These are phyloP conservation scores for Pyxicephalus adspersus DNA, from an alignment of 2,113 vertebrate genomes.

Conservation along the genomic window DNA sequence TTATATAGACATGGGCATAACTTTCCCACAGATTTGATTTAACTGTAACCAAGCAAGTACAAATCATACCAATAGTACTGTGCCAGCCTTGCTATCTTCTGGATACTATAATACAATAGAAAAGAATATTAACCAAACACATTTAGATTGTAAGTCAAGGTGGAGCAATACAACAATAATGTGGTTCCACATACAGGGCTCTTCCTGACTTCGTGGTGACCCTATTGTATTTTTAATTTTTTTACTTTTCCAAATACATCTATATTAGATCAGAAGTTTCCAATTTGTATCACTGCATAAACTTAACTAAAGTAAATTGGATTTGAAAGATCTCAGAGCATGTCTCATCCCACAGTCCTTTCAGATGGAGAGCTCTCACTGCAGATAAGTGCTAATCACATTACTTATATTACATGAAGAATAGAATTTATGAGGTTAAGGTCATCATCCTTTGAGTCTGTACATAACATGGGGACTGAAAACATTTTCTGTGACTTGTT, in stretches of 20 bases:
- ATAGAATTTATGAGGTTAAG: slow-evolving; percentile 29
- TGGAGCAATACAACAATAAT: background rate
- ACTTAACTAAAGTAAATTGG: slow-evolving; percentile 48
- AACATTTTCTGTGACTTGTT: slow-evolving; percentile 27
- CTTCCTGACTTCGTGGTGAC: background rate
- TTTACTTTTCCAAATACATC: slow-evolving; percentile 30
- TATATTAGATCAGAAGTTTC: slow-evolving; percentile 47
- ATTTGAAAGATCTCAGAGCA: slow-evolving; percentile 37
- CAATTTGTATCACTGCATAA: slow-evolving; percentile 50
- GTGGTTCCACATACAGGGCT: background rate
- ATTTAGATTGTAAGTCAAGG: background rate
- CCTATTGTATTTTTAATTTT: slow-evolving; percentile 34
- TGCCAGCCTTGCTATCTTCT: too few relatives aligned
- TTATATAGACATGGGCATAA: too few relatives aligned
- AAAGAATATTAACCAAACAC: too few relatives aligned
- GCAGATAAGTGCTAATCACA: slow-evolving; percentile 48
- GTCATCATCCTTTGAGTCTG: slow-evolving; percentile 27
- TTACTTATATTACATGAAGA: slow-evolving; percentile 30
- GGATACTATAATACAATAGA: too few relatives aligned
- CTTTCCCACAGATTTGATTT: too few relatives aligned
- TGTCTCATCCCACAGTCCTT: slow-evolving; percentile 28
- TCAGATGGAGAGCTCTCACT: slow-evolving; percentile 35
- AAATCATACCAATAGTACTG: too few relatives aligned
- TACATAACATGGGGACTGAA: slow-evolving; percentile 11
- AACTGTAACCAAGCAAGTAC: too few relatives aligned